A percentile compares a stretch with the other conserved stretches of the same genome.
phyloP scores from a whole-genome alignment of 2,888 invertebrate species.

The Tinea trinotella region DNA sequence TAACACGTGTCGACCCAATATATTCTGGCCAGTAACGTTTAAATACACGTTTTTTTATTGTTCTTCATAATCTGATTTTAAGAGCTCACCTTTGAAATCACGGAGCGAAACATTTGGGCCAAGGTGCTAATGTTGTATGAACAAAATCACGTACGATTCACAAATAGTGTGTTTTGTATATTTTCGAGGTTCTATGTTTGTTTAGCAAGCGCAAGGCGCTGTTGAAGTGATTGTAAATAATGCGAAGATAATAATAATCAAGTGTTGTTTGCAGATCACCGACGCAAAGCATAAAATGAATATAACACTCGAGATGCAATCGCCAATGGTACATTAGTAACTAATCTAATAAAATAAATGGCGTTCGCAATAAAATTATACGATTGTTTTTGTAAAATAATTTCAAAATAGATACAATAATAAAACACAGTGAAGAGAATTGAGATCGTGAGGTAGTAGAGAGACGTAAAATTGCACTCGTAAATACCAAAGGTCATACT shows the following conservation, averaged over 20 bases:
- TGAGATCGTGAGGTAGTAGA: not conserved
- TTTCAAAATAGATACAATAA: not conserved
- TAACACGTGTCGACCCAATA: slow-evolving; percentile 20
- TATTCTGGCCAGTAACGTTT: slow-evolving; percentile 17
- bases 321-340: no score
- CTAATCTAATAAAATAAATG: no score
- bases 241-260: no score
- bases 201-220: not conserved
- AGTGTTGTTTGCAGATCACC: no score
- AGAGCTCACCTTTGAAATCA: slow-evolving; percentile 40
- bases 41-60: slow-evolving; percentile 24
- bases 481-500: slow-evolving; percentile 14
- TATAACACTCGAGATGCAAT: no score
- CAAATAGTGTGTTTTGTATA: slow-evolving; percentile 5
- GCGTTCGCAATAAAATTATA: no score
- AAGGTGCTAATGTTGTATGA: slow-evolving; percentile 29
- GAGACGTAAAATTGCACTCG: not conserved
- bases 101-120: slow-evolving; percentile 42
- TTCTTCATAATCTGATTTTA: slow-evolving; percentile 35
- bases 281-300: no score
- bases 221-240: no score
- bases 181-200: not conserved
- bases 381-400: no score
- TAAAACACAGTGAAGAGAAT: slow-evolving; percentile 2
- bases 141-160: slow-evolving; percentile 15